These are phyloP conservation scores for Phyllotis vaccarum DNA, from an alignment of 2,797 vertebrate genomes.

Conservation along the genomic window DNA sequence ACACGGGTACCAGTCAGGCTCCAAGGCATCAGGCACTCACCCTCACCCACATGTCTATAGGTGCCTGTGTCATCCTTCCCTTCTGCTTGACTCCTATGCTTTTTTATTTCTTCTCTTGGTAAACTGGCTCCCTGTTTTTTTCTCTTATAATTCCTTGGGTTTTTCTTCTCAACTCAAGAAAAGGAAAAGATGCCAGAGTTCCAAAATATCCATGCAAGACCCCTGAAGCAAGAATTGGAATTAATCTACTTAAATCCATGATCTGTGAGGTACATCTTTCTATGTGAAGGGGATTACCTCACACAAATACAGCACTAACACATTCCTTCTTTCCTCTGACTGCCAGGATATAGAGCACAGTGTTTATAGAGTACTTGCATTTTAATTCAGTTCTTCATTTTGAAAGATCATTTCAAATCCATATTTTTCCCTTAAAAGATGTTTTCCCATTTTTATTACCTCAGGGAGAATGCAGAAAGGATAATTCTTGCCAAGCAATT, in stretches of 20 bases:
- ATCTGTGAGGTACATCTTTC: not conserved
- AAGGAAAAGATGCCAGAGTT: not conserved
- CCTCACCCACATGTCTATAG: not conserved
- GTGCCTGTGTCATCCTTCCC: not conserved
- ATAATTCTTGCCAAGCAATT: constrained; percentile 33
- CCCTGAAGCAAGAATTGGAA: not conserved
- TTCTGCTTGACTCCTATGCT: not conserved
- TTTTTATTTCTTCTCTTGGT: not conserved
- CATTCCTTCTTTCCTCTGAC: not conserved
- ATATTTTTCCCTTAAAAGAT: not conserved
- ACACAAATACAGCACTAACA: not conserved
- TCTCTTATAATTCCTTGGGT: too few relatives aligned
- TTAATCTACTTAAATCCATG: not conserved
- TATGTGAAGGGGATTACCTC: not conserved
- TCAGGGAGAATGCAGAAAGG: constrained; percentile 44
- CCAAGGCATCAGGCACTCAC: too few relatives aligned
- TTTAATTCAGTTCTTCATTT: not conserved
- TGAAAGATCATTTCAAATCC: constrained; percentile 5
- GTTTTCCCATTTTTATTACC: constrained; percentile 47
- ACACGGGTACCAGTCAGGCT: too few relatives aligned
- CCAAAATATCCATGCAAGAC: not conserved
- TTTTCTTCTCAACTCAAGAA: not conserved
- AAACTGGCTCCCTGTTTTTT: not conserved
- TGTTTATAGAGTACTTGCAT: not conserved
- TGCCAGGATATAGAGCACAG: not conserved